Conservation (phyloP, 2,888 invertebrate species). For the Heliothis peltigera region DNA sequence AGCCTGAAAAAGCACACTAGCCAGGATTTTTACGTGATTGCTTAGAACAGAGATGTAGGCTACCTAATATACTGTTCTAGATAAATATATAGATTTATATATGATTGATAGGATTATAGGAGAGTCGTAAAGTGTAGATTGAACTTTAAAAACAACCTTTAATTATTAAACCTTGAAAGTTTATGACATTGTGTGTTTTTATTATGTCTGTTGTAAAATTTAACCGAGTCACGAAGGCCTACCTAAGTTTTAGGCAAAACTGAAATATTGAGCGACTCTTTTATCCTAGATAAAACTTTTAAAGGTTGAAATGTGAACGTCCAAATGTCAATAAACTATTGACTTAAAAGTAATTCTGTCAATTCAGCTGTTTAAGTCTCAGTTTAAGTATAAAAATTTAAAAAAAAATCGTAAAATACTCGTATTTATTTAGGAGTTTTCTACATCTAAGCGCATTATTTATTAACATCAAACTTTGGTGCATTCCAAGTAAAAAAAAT, state of each 20-base stretch:
- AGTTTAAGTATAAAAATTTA: neutral
- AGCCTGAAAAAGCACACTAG: too few species aligned
- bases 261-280: neutral
- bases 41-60: too few species aligned
- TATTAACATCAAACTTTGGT: neutral
- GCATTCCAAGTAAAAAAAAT: neutral
- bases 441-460: too few species aligned
- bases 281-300: neutral
- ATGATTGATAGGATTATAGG: neutral
- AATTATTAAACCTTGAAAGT: conserved; percentile 23
- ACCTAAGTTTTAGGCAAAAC: conserved; percentile 4
- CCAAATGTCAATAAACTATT: neutral
- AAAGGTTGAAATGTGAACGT: neutral
- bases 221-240: conserved; percentile 24
- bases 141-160: neutral
- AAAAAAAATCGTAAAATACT: neutral
- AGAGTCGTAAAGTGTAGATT: neutral
- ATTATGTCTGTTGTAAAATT: conserved; percentile 21
- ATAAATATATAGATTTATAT: too few species aligned
- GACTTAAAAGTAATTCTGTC: neutral
- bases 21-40: too few species aligned
- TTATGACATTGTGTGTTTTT: conserved; percentile 11
- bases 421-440: neutral
- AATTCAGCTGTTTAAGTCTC: neutral
- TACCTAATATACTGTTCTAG: too few species aligned